Evolutionary conservation across 2,888 invertebrate genomes (phyloP), one percentile per base, ranked within the genome.

Genomic region (Pomacea canaliculata): DNA sequence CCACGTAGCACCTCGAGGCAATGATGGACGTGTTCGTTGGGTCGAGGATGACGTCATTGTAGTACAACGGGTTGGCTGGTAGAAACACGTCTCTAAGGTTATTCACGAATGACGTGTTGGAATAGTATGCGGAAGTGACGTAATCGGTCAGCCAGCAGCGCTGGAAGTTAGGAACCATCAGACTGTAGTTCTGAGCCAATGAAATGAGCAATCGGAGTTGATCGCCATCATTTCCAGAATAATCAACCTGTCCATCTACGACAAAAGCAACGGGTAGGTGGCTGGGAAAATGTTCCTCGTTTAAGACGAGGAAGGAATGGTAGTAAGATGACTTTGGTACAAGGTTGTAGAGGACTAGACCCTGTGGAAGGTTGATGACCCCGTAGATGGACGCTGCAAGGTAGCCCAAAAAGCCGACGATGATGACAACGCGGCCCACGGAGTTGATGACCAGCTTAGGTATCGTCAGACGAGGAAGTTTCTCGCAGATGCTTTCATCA

Each of bases 1-100:
- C 70, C 16, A 77, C 70, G 46, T 77, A 76, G 59, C 81, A 81
- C 23, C 81, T 62, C 69, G 96, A 96, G 1, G 96, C 96, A 9
- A 95, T 87, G 51, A 97, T 93, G 94, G 71, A 93, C 93, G 59
- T 80, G 9, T 76, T 73, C 16, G 79, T 74, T 9, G 66, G 48
- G 71, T 81, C 80, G 59, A 83, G 75, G 19, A 80, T 79, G 8
- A 82, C 71, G 71, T 83, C 82, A 16, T 78, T 79, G 18, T 69
- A 19, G 51, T 77, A 78, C 18, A 72, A 51, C 8, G 81, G 75
- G 18, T 65, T 23, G n/a, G 66, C 23, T 18, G 75, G 23, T 59
- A 82, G 76, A 18, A 78, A 70, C n/a, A 68, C 69, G 9, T 70
- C 37, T 56, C 51, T 56, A 3, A 83, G 67, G 13, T 73, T 76